phyloP scores from a whole-genome alignment of 2,888 invertebrate species.

The Lithophane leautieri region DNA sequence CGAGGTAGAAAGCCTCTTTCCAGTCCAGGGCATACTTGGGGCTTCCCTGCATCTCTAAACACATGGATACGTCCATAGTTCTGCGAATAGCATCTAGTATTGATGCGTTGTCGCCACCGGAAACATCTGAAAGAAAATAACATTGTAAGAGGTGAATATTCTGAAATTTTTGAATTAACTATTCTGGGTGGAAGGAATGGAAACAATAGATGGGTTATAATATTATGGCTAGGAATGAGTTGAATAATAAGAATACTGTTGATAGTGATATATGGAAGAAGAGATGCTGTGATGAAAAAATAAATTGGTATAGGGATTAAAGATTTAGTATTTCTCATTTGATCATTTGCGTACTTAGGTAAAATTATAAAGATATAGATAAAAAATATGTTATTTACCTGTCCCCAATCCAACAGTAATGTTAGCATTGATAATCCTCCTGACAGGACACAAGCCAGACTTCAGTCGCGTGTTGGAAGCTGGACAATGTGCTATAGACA shows the following conservation, averaged over 20 bases:
- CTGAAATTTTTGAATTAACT: not conserved
- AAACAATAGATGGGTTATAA: not conserved
- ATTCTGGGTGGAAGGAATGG: not conserved
- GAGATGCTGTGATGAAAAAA: not conserved
- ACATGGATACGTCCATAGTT: constrained; percentile 93
- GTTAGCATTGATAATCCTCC: constrained; percentile 91
- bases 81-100: constrained; percentile 94
- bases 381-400: constrained; percentile 87
- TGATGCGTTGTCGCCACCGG: constrained; percentile 95
- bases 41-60: constrained; percentile 88
- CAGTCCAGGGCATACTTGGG: constrained; percentile 90
- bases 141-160: not conserved
- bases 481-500: constrained; percentile 96
- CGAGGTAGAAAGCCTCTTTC: constrained; percentile 95
- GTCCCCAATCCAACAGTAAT: constrained; percentile 96
- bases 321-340: not conserved
- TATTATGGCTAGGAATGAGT: not conserved
- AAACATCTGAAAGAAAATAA: constrained; percentile 91
- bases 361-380: not conserved
- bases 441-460: constrained; percentile 95
- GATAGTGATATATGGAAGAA: not conserved
- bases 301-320: not conserved
- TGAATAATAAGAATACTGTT: not conserved
- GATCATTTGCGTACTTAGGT: not conserved
- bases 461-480: constrained; percentile 95